Conservation (phyloP, 2,113 vertebrate genomes). For the Platysternon megacephalum region DNA sequence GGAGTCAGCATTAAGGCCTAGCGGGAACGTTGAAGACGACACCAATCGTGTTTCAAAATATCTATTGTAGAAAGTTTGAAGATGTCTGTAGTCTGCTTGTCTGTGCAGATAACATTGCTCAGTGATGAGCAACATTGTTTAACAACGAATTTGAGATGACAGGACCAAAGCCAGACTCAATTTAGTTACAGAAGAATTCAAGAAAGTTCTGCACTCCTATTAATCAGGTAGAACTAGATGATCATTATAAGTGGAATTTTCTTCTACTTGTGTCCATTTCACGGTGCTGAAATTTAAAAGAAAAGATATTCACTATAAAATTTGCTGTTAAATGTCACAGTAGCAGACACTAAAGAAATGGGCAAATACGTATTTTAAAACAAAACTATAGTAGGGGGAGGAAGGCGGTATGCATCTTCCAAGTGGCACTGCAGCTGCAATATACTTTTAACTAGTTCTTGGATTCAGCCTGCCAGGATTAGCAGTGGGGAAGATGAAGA, state of each 20-base stretch:
- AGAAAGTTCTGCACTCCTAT: slow-evolving; percentile 5
- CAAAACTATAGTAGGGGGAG: not conserved
- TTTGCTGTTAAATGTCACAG: not conserved
- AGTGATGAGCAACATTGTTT: not conserved
- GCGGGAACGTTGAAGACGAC: not conserved
- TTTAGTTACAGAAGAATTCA: not conserved
- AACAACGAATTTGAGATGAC: not conserved
- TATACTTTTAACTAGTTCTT: not conserved
- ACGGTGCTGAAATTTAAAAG: slow-evolving; percentile 87
- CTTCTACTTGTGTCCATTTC: slow-evolving; percentile 96
- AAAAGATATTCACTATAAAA: not conserved
- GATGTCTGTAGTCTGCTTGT: not conserved
- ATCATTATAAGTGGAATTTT: slow-evolving; percentile 92
- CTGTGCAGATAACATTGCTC: not conserved
- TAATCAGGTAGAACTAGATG: not conserved
- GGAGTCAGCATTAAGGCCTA: not conserved
- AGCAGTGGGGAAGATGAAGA: not conserved
- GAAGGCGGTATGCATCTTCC: not conserved
- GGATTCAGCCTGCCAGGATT: not conserved
- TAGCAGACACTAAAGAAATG: not conserved
- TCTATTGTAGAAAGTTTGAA: not conserved
- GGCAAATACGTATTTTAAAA: not conserved
- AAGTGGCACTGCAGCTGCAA: not conserved
- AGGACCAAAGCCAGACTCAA: not conserved
- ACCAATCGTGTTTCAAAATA: not conserved